These are phyloP conservation scores for Desoria tigrina DNA, from an alignment of 2,888 invertebrate species.

Conservation along the genomic window DNA sequence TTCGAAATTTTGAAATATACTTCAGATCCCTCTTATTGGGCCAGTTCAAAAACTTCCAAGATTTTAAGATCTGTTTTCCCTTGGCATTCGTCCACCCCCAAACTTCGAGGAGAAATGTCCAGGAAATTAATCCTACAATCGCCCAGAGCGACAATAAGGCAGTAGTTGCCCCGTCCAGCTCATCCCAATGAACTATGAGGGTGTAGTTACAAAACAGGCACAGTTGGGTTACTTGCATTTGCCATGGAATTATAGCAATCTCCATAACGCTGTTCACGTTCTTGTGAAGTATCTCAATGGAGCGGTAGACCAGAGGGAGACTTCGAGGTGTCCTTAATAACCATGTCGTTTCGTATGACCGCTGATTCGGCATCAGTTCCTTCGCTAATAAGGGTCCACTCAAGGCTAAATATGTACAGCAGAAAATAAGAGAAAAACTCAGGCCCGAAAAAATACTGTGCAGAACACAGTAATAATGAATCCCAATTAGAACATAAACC, in stretches of 20 bases:
- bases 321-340: not conserved
- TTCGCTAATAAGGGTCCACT: not conserved
- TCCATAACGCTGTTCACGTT: not conserved
- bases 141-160: not conserved
- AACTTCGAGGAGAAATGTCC: not conserved
- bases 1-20: not conserved
- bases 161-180: not conserved
- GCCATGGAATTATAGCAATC: not conserved
- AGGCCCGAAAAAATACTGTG: too few relatives aligned
- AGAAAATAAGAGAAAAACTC: too few relatives aligned
- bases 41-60: not conserved
- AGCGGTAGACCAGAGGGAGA: not conserved
- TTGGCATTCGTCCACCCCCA: not conserved
- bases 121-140: not conserved
- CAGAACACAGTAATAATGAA: too few relatives aligned
- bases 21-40: not conserved
- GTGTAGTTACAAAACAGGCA: constrained; percentile 1
- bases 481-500: too few relatives aligned
- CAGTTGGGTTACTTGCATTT: not conserved
- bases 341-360: not conserved
- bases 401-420: too few relatives aligned
- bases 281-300: not conserved
- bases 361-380: not conserved
- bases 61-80: not conserved
- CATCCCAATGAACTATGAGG: not conserved